phyloP scores from a whole-genome alignment of 2,888 invertebrate species.

The Drosophila diplacantha region DNA sequence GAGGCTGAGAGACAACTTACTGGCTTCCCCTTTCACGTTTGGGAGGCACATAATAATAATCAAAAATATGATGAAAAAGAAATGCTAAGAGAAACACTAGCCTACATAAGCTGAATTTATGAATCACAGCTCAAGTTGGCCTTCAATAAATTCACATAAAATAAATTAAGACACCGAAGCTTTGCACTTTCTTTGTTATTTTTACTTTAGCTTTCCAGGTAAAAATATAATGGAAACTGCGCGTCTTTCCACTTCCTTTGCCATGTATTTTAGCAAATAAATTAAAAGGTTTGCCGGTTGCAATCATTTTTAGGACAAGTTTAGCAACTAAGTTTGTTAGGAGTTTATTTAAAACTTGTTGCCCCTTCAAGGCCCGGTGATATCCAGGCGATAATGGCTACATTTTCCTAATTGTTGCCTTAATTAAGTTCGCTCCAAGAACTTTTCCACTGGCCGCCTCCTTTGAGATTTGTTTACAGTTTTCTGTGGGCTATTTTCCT shows the following conservation, averaged over 20 bases:
- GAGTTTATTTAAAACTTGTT: not conserved
- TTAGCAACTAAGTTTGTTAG: not conserved
- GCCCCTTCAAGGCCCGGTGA: not conserved
- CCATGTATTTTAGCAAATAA: not conserved
- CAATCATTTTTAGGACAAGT: not conserved
- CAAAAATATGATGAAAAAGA: slow-evolving; percentile 30
- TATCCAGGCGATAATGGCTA: not conserved
- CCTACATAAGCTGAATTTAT: slow-evolving; percentile 16
- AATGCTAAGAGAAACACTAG: slow-evolving; percentile 8
- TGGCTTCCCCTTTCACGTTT: not conserved
- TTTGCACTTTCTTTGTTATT: not conserved
- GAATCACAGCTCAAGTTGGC: not conserved
- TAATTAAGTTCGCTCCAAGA: slow-evolving; percentile 28
- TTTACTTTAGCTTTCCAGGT: no score
- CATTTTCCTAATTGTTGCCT: slow-evolving; percentile 20
- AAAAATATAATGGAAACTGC: no score
- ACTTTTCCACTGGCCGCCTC: slow-evolving; percentile 2
- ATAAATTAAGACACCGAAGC: not conserved
- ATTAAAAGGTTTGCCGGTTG: not conserved
- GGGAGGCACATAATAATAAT: slow-evolving; percentile 37
- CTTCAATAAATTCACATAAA: not conserved
- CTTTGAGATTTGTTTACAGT: slow-evolving; percentile 21
- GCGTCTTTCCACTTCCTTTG: not conserved
- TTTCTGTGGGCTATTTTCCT: slow-evolving; percentile 19
- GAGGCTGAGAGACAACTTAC: slow-evolving; percentile 37